Percentiles rank a stretch among this genome's conserved stretches.
Conservation (phyloP, 2,888 invertebrate species). For the Pteria penguin region DNA sequence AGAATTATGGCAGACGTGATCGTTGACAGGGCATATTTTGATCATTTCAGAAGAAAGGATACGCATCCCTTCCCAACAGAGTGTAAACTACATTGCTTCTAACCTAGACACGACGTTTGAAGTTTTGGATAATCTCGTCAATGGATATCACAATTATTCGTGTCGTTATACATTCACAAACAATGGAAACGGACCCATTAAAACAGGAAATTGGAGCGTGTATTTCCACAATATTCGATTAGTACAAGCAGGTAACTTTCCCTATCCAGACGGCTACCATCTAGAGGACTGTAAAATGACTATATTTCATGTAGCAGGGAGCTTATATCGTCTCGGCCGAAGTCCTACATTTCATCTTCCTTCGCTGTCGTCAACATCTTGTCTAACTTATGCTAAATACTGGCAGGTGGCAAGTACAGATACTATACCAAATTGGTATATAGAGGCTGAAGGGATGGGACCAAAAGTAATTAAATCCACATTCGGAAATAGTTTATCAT, state of each 20-base stretch:
- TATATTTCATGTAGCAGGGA: conserved; percentile 61
- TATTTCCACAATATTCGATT: conserved; percentile 57
- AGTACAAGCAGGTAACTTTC: conserved; percentile 28
- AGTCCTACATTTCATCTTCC: conserved; percentile 38
- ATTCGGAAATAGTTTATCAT: conserved; percentile 11
- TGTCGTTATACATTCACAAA: conserved; percentile 40
- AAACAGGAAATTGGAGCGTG: conserved; percentile 65
- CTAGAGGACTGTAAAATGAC: conserved; percentile 44
- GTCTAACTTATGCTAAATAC: conserved; percentile 31
- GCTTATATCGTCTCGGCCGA: conserved; percentile 58
- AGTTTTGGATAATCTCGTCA: conserved; percentile 58
- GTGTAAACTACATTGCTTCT: conserved; percentile 64
- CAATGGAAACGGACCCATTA: conserved; percentile 46
- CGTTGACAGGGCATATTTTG: too few species aligned
- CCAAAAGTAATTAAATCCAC: conserved; percentile 21
- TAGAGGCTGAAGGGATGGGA: conserved; percentile 27
- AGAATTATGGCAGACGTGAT: too few species aligned
- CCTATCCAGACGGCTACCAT: conserved; percentile 10
- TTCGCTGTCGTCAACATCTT: conserved; percentile 23
- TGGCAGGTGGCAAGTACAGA: conserved; percentile 33
- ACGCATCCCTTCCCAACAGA: conserved; percentile 48
- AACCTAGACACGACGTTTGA: conserved; percentile 51
- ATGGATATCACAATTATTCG: conserved; percentile 34
- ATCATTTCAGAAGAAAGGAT: conserved; percentile 50
- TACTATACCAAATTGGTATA: conserved; percentile 43